Conservation (phyloP, 2,888 invertebrate species). For the Macroteleia sp. region DNA sequence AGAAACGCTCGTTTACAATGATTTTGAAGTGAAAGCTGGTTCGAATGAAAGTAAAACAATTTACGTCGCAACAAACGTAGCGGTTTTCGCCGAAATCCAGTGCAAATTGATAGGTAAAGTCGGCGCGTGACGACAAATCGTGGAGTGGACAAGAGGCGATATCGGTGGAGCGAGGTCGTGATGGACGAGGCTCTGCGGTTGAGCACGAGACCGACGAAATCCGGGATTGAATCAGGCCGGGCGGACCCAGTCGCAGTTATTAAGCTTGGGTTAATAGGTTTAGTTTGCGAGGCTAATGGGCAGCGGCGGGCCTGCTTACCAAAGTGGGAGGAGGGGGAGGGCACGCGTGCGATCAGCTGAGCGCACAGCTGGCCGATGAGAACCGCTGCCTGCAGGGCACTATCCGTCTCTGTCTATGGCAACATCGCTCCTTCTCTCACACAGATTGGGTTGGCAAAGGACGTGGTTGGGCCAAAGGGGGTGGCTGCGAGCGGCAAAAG, state of each 20-base stretch:
- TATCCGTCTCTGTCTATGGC: not conserved
- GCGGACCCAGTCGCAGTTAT: constrained; percentile 70
- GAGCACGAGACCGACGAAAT: constrained; percentile 54
- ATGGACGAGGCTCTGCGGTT: constrained; percentile 61
- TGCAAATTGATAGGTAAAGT: constrained; percentile 14
- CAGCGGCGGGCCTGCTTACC: constrained; percentile 62
- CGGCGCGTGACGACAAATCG: constrained; percentile 25
- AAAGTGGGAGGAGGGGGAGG: constrained; percentile 3
- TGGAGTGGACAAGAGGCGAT: constrained; percentile 42
- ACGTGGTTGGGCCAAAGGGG: constrained; percentile 68
- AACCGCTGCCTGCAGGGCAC: constrained; percentile 69
- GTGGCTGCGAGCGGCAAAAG: constrained; percentile 71
- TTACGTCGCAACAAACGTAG: no score
- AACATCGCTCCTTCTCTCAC: constrained; percentile 10
- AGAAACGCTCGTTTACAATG: no score
- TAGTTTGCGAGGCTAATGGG: constrained; percentile 72
- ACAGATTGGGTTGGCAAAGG: constrained; percentile 74
- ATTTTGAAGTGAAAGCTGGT: no score
- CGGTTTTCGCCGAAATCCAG: no score
- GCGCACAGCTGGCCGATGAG: constrained; percentile 78
- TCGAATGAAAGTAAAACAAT: no score
- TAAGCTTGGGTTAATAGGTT: constrained; percentile 78
- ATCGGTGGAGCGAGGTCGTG: constrained; percentile 39
- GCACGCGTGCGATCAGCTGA: constrained; percentile 77
- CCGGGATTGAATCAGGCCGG: constrained; percentile 53